Percentiles rank a stretch among this genome's conserved stretches.
Evolutionary conservation across 2,888 invertebrate species (phyloP).

Genomic region (Drosophila borborema): DNA sequence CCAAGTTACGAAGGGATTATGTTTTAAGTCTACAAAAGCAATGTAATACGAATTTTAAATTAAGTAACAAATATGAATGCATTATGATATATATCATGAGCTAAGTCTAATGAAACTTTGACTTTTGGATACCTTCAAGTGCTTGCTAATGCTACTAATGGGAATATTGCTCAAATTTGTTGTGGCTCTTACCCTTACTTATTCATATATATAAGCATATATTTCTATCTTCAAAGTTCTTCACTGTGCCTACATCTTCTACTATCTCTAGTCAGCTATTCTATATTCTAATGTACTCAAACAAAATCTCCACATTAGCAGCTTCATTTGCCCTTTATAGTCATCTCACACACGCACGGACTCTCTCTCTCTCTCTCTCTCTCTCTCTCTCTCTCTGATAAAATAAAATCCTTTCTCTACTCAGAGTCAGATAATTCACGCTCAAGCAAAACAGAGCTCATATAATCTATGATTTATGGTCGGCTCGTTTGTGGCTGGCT

Average conservation of each 20-base stretch:
- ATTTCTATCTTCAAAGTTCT: too few species aligned
- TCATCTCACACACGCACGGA: background rate
- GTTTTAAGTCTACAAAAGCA: background rate
- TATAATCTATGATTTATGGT: constrained; percentile 77
- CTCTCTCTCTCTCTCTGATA: background rate
- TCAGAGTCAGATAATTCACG: constrained; percentile 39
- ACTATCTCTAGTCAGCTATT: too few species aligned
- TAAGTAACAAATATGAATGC: too few species aligned
- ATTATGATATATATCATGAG: too few species aligned
- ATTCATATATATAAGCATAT: too few species aligned
- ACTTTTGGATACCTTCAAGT: too few species aligned
- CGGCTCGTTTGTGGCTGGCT: constrained; percentile 66
- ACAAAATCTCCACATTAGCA: background rate
- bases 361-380: background rate
- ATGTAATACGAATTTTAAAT: background rate
- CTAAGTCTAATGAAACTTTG: too few species aligned
- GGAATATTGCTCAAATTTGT: too few species aligned
- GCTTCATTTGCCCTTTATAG: constrained; percentile 7
- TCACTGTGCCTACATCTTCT: background rate
- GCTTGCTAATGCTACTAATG: too few species aligned
- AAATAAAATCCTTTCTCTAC: background rate
- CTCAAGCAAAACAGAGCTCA: constrained; percentile 23
- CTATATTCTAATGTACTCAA: background rate
- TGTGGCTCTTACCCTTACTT: too few species aligned
- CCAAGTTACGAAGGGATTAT: background rate